These are phyloP conservation scores for Anguilla japonica DNA, from an alignment of 2,113 vertebrate species.

Conservation along the genomic window DNA sequence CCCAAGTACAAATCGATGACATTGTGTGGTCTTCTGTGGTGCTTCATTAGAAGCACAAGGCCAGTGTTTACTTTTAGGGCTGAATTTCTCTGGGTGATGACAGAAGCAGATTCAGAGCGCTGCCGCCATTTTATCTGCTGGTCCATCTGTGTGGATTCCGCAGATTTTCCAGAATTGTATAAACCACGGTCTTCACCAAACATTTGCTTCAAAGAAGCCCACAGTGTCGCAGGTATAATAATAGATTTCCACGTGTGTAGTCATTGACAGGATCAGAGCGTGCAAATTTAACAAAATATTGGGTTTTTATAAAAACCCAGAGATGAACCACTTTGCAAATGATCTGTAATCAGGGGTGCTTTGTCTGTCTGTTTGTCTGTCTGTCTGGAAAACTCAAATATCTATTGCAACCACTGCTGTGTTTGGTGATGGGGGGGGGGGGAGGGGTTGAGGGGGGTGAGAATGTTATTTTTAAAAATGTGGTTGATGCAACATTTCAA, in stretches of 20 bases:
- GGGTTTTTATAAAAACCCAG: constrained; percentile 3
- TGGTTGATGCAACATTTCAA: constrained; percentile 14
- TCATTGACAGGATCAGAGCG: constrained; percentile 33
- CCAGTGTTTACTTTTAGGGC: not conserved
- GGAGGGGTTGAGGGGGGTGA: not conserved
- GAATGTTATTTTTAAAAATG: not conserved
- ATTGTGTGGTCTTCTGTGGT: not conserved
- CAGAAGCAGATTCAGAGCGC: not conserved
- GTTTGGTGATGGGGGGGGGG: constrained; percentile 13
- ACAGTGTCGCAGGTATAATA: constrained; percentile 32
- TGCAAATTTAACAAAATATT: constrained; percentile 2
- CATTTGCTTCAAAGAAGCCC: constrained; percentile 34
- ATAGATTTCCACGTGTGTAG: constrained; percentile 37
- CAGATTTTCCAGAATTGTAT: constrained; percentile 40
- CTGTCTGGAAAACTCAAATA: constrained; percentile 21
- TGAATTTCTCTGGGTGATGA: not conserved
- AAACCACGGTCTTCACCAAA: constrained; percentile 42
- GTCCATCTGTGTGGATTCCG: constrained; percentile 42
- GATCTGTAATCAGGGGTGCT: constrained; percentile 49
- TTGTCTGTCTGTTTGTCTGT: constrained; percentile 21
- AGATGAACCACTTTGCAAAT: constrained; percentile 26
- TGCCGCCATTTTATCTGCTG: constrained; percentile 37
- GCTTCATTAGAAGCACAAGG: not conserved
- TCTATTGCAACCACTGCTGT: constrained; percentile 14
- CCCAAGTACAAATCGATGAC: not conserved